Conservation (phyloP, 2,113 vertebrate species). For the Aptenodytes forsteri region DNA sequence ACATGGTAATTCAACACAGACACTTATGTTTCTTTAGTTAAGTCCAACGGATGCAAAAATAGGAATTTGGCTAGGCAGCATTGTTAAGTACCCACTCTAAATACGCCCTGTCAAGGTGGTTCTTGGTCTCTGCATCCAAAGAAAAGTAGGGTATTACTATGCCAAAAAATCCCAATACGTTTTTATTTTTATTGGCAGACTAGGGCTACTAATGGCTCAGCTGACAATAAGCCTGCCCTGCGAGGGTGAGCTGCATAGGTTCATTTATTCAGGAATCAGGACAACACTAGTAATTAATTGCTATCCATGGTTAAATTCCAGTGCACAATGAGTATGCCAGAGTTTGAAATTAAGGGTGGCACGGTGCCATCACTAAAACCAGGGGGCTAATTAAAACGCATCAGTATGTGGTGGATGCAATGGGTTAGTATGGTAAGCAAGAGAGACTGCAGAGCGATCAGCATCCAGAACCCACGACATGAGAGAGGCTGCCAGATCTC, state of each 20-base stretch:
- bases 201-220: neutral
- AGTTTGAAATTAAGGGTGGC: neutral
- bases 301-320: neutral
- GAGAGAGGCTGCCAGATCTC: neutral
- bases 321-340: neutral
- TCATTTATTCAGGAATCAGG: neutral
- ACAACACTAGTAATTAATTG: neutral
- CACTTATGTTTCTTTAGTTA: neutral
- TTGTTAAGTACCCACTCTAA: neutral
- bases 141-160: neutral
- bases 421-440: neutral
- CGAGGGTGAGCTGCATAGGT: neutral
- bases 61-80: neutral
- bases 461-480: neutral
- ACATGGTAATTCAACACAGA: conserved; percentile 60
- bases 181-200: neutral
- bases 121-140: neutral
- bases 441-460: neutral
- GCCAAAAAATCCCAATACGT: neutral
- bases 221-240: neutral
- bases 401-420: neutral
- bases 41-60: neutral
- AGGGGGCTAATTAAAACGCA: neutral
- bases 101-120: neutral
- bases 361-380: neutral